Conservation (phyloP, 2,888 invertebrate genomes). For the Diabrotica balteata region DNA sequence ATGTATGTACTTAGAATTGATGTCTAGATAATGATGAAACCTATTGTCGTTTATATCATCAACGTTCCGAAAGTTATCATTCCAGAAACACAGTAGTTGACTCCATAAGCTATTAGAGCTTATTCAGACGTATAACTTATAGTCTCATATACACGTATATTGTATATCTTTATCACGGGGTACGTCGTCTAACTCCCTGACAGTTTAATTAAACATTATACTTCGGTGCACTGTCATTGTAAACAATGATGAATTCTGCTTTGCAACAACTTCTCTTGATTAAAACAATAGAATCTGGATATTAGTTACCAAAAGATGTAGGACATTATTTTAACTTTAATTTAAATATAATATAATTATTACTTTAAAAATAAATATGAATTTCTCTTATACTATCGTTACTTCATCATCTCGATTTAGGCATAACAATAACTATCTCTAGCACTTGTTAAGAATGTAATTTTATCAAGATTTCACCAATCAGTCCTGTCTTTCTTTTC, state of each 20-base stretch:
- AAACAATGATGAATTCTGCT: conserved; percentile 8
- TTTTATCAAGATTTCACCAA: too few relatives aligned
- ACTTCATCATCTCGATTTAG: too few relatives aligned
- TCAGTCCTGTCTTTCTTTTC: too few relatives aligned
- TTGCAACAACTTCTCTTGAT: conserved; percentile 1
- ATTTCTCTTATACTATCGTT: too few relatives aligned
- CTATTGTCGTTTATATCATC: background rate
- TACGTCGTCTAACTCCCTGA: background rate
- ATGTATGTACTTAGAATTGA: too few relatives aligned
- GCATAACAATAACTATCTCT: too few relatives aligned
- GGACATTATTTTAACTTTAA: too few relatives aligned
- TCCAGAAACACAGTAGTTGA: background rate
- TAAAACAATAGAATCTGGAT: background rate
- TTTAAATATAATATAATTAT: too few relatives aligned
- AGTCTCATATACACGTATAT: conserved; percentile 2
- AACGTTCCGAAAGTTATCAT: background rate
- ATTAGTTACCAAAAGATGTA: too few relatives aligned
- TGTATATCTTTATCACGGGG: background rate
- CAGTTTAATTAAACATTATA: conserved; percentile 9
- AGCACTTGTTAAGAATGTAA: too few relatives aligned
- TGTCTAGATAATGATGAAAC: too few relatives aligned
- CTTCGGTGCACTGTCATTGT: conserved; percentile 8
- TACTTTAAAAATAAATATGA: too few relatives aligned
- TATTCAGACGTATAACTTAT: conserved; percentile 1
- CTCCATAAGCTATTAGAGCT: background rate